Percentiles rank a stretch among this genome's conserved stretches.
Conservation (phyloP, 1,140 invertebrate species). For the Euwallacea fornicatus region DNA sequence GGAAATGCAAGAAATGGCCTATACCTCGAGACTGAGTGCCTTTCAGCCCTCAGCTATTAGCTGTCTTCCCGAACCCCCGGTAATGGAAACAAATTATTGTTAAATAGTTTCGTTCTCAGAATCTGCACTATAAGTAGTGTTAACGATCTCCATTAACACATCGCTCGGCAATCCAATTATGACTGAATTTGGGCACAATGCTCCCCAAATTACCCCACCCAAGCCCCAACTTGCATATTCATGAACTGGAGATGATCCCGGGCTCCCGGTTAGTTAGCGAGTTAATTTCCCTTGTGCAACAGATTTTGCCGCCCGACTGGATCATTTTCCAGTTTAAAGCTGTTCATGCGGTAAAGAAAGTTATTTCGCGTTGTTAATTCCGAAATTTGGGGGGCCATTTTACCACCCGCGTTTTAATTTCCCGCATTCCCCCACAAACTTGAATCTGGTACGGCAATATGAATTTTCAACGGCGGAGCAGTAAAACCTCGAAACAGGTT, state of each 20-base stretch:
- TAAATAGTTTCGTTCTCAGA: too few species aligned
- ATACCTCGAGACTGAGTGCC: too few species aligned
- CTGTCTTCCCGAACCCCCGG: too few species aligned
- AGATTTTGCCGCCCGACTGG: slow-evolving; percentile 40
- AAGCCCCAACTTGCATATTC: slow-evolving; percentile 41
- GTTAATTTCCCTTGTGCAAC: slow-evolving; percentile 54
- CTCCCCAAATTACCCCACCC: slow-evolving; percentile 26
- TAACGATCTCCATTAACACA: not conserved
- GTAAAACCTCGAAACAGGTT: too few species aligned
- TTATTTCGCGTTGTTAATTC: slow-evolving; percentile 35
- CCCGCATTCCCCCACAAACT: too few species aligned
- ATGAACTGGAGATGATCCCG: slow-evolving; percentile 34
- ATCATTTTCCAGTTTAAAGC: slow-evolving; percentile 35
- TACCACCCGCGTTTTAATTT: not conserved
- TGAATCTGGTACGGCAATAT: too few species aligned
- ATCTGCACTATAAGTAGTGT: too few species aligned
- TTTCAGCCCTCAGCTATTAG: too few species aligned
- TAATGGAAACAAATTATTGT: too few species aligned
- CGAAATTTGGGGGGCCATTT: slow-evolving; percentile 29
- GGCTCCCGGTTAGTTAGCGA: slow-evolving; percentile 48
- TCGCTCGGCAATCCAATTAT: slow-evolving; percentile 29
- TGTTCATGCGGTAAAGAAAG: slow-evolving; percentile 35
- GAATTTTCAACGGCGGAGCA: too few species aligned
- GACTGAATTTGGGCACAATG: slow-evolving; percentile 38
- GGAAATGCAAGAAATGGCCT: too few species aligned